phyloP scores from a whole-genome alignment of 2,888 invertebrate genomes.

The Sinelater perroti region DNA sequence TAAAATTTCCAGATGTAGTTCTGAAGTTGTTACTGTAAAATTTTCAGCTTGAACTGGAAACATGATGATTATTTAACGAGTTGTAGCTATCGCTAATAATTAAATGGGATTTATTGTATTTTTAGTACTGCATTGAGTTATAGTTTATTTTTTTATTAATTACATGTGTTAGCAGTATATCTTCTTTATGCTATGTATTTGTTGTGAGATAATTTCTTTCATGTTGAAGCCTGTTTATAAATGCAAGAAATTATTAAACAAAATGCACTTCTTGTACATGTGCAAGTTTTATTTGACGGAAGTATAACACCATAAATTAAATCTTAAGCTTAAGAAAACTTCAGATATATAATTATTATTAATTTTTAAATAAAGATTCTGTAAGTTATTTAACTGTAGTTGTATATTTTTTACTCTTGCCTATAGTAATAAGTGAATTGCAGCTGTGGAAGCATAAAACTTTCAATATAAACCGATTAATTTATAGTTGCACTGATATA shows the following conservation, averaged over 20 bases:
- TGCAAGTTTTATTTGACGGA: slow-evolving; percentile 29
- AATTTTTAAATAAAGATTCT: slow-evolving; percentile 45
- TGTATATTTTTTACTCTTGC: too few relatives aligned
- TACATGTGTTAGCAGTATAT: slow-evolving; percentile 18
- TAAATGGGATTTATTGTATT: slow-evolving; percentile 16
- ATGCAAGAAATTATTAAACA: slow-evolving; percentile 26
- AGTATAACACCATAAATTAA: slow-evolving; percentile 37
- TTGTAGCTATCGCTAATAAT: slow-evolving; percentile 19
- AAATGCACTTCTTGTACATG: slow-evolving; percentile 32
- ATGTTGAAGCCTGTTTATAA: slow-evolving; percentile 26
- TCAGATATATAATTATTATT: slow-evolving; percentile 40
- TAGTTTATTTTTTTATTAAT: slow-evolving; percentile 24
- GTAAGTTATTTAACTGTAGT: slow-evolving; percentile 28
- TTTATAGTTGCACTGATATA: too few relatives aligned
- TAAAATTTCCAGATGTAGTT: slow-evolving; percentile 31
- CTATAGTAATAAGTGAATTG: too few relatives aligned
- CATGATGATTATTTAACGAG: slow-evolving; percentile 12
- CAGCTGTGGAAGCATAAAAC: too few relatives aligned
- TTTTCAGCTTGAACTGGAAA: slow-evolving; percentile 17
- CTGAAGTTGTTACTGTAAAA: slow-evolving; percentile 29
- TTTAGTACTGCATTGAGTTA: slow-evolving; percentile 9
- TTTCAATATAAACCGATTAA: too few relatives aligned
- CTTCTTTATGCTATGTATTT: slow-evolving; percentile 28
- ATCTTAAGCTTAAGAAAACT: slow-evolving; percentile 38
- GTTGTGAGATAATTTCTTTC: slow-evolving; percentile 26